Evolutionary conservation across 2,888 invertebrate species (phyloP), one percentile per base, ranked within the genome.

Genomic region (Gonocerus acuteangulatus): DNA sequence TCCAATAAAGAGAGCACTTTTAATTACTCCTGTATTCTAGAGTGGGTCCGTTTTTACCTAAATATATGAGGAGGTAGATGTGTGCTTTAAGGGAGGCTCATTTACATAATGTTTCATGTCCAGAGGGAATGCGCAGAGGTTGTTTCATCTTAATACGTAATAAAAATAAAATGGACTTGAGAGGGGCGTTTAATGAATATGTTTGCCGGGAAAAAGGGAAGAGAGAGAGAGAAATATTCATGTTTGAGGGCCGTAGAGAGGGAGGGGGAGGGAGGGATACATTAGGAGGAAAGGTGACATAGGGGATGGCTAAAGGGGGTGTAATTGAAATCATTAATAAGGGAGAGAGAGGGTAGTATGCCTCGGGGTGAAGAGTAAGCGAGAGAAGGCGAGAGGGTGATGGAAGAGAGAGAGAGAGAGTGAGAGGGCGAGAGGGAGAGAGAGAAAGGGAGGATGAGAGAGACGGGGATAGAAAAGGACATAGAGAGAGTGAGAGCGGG

Each of bases 201-300:
- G 27, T 27, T 27, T 27, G 27, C 27, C 27, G 27, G 9, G 9
- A 27, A 9, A 27, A 9, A 27, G 9, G 27, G 9, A 27, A 27
- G 9, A 27, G 9, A 9, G 27, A 27, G n/a, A 39, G n/a, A 4
- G n/a, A 39, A 39, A 39, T 39, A 39, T 39, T n/a, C 39, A 39
- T 39, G 27, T 27, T 39, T 15, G 39, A 15, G 13, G 39, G n/a
- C 4, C n/a, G 4, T 4, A n/a, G 4, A n/a, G 39, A 39, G 15
- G 15, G 3, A 13, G 7, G 39, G 39, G 39, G 39, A n/a, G 13
- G 39, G 15, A 15, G 4, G 39, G 15, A 22, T 39, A 54, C 54
- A 54, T 54, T 54, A 54, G 16, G 21, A 21, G 54, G 15, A 22
- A 42, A 54, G 42, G 54, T 54, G 54, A 54, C 54, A 54, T 42